Conservation (phyloP, 35 echinoderm and acorn worm species). For the Lytechinus pictus region DNA sequence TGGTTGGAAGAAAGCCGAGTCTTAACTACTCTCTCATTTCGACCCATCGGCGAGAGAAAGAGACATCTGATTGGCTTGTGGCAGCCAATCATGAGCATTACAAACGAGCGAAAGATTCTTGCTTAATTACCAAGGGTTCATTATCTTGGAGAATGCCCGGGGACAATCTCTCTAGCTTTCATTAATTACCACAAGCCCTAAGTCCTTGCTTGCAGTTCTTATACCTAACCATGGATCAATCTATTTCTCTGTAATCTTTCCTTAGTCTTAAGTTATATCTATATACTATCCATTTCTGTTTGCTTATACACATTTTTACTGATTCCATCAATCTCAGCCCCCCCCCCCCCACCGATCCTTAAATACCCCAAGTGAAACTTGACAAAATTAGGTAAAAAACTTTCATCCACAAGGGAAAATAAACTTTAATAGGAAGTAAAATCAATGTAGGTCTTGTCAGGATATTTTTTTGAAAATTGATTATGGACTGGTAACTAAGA, state of each 20-base stretch:
- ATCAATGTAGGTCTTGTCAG: not conserved
- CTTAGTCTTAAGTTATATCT: not conserved
- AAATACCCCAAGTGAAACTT: not conserved
- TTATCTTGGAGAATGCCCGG: not conserved
- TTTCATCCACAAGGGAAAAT: too few species aligned
- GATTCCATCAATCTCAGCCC: not conserved
- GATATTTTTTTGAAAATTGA: not conserved
- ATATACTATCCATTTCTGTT: not conserved
- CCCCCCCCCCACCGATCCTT: not conserved
- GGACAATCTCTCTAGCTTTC: constrained; percentile 1
- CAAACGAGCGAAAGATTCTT: constrained; percentile 28
- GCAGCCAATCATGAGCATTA: constrained; percentile 28
- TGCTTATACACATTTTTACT: not conserved
- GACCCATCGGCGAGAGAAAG: not conserved
- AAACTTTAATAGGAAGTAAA: not conserved
- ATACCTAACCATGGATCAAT: not conserved
- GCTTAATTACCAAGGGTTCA: constrained; percentile 48
- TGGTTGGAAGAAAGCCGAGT: not conserved
- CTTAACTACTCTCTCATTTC: not conserved
- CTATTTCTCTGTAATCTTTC: not conserved
- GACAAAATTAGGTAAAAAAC: too few species aligned
- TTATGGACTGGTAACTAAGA: not conserved
- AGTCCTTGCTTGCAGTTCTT: not conserved
- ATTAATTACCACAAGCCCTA: not conserved
- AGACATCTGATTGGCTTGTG: constrained; percentile 28